Conservation (phyloP, 92 coral and sea anemone species). For the Blastomussa wellsi region DNA sequence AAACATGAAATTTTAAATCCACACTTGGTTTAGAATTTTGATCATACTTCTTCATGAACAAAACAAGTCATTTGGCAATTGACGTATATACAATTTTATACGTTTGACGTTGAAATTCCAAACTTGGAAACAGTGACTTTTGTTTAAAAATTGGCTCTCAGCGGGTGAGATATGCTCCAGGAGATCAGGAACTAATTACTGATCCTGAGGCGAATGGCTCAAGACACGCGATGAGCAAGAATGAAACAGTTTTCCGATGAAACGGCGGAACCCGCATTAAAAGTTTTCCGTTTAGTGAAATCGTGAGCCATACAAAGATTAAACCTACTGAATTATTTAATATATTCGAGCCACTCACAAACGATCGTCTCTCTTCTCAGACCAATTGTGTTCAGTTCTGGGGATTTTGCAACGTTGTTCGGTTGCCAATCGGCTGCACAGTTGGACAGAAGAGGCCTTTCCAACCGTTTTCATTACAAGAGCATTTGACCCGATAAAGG, state of each 20-base stretch:
- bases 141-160: constrained; percentile 3
- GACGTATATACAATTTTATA: neutral
- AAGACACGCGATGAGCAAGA: constrained; percentile 5
- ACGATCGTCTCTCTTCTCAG: neutral
- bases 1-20: neutral
- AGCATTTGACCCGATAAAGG: too few species aligned
- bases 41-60: neutral
- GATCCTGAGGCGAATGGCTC: neutral
- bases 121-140: neutral
- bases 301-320: neutral
- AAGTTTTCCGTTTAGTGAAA: neutral
- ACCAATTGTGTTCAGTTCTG: too few species aligned
- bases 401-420: too few species aligned
- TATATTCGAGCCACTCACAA: neutral
- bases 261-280: neutral
- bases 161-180: constrained; percentile 2
- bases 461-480: too few species aligned
- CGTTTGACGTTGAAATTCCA: neutral
- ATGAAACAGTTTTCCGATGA: neutral
- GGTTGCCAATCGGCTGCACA: too few species aligned
- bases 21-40: neutral
- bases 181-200: neutral
- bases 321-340: neutral
- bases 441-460: too few species aligned
- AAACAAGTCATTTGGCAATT: neutral